phyloP scores from a whole-genome alignment of 1,140 invertebrate species.

The Araneus ventricosus region DNA sequence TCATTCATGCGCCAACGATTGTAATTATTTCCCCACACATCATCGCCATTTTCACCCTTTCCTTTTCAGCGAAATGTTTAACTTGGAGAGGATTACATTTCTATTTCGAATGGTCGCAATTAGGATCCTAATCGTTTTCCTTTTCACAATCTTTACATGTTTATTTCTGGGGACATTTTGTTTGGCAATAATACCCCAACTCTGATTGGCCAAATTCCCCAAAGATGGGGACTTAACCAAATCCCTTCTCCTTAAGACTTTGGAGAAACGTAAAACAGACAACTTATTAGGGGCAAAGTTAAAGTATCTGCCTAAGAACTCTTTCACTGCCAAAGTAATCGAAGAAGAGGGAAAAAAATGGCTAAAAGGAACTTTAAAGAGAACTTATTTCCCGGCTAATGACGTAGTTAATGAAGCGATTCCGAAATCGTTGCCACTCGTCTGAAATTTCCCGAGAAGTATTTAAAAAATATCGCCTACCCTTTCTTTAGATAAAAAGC shows the following conservation, averaged over 20 bases:
- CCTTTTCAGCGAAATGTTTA: background rate
- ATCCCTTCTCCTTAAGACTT: background rate
- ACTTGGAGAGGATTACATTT: background rate
- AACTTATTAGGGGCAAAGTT: conserved; percentile 56
- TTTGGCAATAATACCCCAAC: conserved; percentile 29
- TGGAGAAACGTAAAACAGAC: conserved; percentile 52
- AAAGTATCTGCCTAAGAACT: conserved; percentile 35
- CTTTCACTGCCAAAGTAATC: conserved; percentile 50
- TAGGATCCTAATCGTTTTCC: background rate
- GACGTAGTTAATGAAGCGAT: conserved; percentile 70
- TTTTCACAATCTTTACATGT: background rate
- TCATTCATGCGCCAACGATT: background rate
- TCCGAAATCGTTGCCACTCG: conserved; percentile 68
- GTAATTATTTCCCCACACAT: too few species aligned
- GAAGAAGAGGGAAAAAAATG: conserved; percentile 53
- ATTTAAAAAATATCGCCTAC: conserved; percentile 61
- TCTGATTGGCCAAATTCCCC: conserved; percentile 27
- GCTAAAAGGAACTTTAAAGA: conserved; percentile 46
- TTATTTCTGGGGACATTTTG: conserved; percentile 36
- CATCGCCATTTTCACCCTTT: background rate
- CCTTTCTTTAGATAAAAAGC: conserved; percentile 65
- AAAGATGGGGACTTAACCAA: conserved; percentile 44
- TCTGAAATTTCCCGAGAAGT: conserved; percentile 48
- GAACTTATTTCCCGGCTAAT: conserved; percentile 68
- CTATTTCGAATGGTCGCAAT: background rate